Base-by-base conservation (phyloP, 2,113 vertebrate species). In the Boulengeromyrus knoepffleri region DNA sequence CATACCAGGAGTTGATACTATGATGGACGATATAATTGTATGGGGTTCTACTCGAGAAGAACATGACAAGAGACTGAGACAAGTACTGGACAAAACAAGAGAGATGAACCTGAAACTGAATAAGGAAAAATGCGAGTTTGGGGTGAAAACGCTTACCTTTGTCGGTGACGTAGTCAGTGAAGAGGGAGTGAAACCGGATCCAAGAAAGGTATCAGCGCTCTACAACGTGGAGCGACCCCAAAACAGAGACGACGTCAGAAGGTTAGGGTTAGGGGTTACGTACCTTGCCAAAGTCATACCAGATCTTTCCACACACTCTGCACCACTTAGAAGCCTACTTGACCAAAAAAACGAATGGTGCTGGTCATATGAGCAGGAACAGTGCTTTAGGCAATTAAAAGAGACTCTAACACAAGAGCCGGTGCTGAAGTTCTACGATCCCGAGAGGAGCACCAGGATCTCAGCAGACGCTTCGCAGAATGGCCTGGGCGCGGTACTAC, bases 81-180 rank as follows among this genome's bases (percentile, higher is more conserved):
- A 74, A 36, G 66, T 74, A 1, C 13, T 74, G 4, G 66, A 31
- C 27, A 13, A 13, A 3, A 74, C 12, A 74, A 13, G 8, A 74
- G 12, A 74, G 27, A 1, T 24, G 21, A 62, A 62, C 6, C 56
- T 8, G 49, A 92, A 90, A 80, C 39, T 92, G 4, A 92, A 91
- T 84, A 92, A 47, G 24, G 77, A 92, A 0, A 92, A 92, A 91
- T 92, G 70, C 47, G 47, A 91, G 42, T 77, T 92, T 49, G 90
- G 21, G 6, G 88, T 89, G 3, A 91, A 89, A 52, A 31, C 87
- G 0, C 10, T 21, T 90, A 89, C 89, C 24, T 91, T 92, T 52
- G 15, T 91, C 1, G 89, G 89, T 70, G 92, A 92, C 70, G 88
- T 91, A 1, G 5, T 92, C 12, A 80, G 49, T 49, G 89, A 88